Conservation (phyloP, 2,888 invertebrate genomes). For the Oeneis ivallda region DNA sequence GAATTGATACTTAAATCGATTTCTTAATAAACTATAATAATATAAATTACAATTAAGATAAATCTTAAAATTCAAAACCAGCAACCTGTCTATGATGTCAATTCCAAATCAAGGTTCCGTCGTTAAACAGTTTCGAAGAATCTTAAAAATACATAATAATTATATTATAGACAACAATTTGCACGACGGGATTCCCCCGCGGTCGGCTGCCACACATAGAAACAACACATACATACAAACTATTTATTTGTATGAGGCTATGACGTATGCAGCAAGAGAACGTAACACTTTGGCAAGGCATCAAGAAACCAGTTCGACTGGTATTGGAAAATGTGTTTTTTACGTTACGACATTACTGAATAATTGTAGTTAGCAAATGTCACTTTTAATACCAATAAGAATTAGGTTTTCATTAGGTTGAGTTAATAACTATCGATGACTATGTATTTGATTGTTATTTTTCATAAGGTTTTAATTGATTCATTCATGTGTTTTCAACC, state of each 20-base stretch:
- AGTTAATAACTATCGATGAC: no score
- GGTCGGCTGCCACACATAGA: slow-evolving; percentile 39
- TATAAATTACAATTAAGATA: neutral
- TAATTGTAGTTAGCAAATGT: slow-evolving; percentile 1
- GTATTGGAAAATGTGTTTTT: slow-evolving; percentile 2
- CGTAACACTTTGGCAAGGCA: slow-evolving; percentile 21
- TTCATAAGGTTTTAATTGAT: no score
- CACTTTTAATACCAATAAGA: neutral
- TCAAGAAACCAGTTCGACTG: slow-evolving; percentile 24
- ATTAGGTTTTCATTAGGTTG: no score
- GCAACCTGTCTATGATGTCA: neutral
- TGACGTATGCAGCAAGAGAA: slow-evolving; percentile 15
- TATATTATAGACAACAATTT: slow-evolving; percentile 45
- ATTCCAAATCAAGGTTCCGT: neutral
- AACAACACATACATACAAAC: slow-evolving; percentile 26
- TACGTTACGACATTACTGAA: slow-evolving; percentile 4
- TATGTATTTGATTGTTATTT: no score
- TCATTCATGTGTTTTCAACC: no score
- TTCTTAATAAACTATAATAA: neutral
- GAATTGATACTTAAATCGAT: neutral
- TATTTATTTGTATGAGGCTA: neutral
- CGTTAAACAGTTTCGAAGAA: slow-evolving; percentile 26
- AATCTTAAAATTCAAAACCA: neutral
- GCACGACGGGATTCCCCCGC: slow-evolving; percentile 69
- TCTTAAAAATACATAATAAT: slow-evolving; percentile 42